phyloP scores from a whole-genome alignment of 1,140 invertebrate species.

The Pantala flavescens region DNA sequence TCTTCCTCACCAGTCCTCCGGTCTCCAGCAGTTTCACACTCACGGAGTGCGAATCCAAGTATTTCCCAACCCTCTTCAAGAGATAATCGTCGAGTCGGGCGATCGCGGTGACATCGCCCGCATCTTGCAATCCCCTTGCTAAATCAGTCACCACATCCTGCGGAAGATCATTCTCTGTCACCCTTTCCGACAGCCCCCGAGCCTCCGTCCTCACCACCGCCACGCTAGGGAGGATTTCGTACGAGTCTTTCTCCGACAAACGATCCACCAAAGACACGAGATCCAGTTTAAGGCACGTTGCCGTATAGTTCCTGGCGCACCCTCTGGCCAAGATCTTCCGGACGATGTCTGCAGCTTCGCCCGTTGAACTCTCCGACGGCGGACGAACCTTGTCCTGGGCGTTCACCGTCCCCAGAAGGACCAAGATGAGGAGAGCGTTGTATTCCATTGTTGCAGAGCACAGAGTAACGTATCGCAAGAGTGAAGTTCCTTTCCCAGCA shows the following conservation, averaged over 20 bases:
- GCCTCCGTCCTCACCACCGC: conserved; percentile 45
- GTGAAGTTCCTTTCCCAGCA: too few relatives aligned
- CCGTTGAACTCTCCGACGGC: not conserved
- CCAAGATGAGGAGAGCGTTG: not conserved
- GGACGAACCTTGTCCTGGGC: not conserved
- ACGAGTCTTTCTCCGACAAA: conserved; percentile 46
- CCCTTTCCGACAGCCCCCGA: not conserved
- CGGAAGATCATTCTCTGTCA: not conserved
- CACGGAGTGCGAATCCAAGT: conserved; percentile 59
- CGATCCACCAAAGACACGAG: conserved; percentile 65
- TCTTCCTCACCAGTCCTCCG: conserved; percentile 39
- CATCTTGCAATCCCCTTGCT: conserved; percentile 50
- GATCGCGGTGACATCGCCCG: conserved; percentile 61
- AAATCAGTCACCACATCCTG: conserved; percentile 48
- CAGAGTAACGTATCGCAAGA: too few relatives aligned
- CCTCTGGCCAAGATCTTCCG: conserved; percentile 38
- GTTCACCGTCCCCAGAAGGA: not conserved
- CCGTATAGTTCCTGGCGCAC: conserved; percentile 57
- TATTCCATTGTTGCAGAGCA: too few relatives aligned
- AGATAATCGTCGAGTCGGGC: conserved; percentile 65
- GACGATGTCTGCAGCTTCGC: not conserved
- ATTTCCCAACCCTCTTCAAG: conserved; percentile 54
- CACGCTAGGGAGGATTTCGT: conserved; percentile 54
- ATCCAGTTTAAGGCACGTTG: conserved; percentile 66
- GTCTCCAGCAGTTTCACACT: conserved; percentile 60